phyloP scores from a whole-genome alignment of 1,140 invertebrate species.

The Drosophila leontia region DNA sequence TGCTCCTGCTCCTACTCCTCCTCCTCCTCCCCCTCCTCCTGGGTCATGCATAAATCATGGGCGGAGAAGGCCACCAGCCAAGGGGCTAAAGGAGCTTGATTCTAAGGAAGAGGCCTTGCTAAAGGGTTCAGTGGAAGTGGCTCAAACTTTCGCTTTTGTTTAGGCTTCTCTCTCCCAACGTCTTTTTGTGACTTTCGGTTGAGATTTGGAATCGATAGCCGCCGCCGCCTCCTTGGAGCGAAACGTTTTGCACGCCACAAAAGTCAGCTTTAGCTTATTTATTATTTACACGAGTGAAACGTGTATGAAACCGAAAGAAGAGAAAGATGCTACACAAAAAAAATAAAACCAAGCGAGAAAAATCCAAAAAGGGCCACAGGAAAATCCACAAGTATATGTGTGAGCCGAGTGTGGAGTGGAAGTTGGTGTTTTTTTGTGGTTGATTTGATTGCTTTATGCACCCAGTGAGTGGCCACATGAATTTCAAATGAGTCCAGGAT shows the following conservation, averaged over 20 bases:
- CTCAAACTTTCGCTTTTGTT: constrained; percentile 73
- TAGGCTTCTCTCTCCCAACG: constrained; percentile 21
- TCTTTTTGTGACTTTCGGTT: constrained; percentile 40
- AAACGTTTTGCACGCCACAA: constrained; percentile 72
- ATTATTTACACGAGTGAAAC: constrained; percentile 82
- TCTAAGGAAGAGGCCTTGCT: not conserved
- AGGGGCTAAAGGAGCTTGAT: constrained; percentile 9
- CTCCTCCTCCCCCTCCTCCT: not conserved
- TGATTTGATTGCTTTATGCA: constrained; percentile 85
- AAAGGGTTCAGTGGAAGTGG: constrained; percentile 67
- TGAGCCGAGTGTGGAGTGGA: constrained; percentile 22
- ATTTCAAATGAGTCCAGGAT: constrained; percentile 76
- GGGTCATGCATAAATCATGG: constrained; percentile 78
- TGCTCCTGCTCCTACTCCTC: not conserved
- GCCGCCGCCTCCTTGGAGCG: constrained; percentile 36
- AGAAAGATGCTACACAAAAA: constrained; percentile 42
- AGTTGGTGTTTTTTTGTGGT: constrained; percentile 66
- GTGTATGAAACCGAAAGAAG: constrained; percentile 68
- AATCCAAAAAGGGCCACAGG: constrained; percentile 15
- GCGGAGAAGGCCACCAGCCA: constrained; percentile 15
- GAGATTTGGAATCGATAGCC: constrained; percentile 74
- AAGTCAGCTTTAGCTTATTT: constrained; percentile 80
- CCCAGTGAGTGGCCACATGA: constrained; percentile 83
- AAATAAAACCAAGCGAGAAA: constrained; percentile 18
- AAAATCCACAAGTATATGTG: constrained; percentile 28